Evolutionary conservation across 2,797 vertebrate genomes (phyloP), one percentile per base, ranked within the genome.

Genomic region (Crypturellus tataupa): DNA sequence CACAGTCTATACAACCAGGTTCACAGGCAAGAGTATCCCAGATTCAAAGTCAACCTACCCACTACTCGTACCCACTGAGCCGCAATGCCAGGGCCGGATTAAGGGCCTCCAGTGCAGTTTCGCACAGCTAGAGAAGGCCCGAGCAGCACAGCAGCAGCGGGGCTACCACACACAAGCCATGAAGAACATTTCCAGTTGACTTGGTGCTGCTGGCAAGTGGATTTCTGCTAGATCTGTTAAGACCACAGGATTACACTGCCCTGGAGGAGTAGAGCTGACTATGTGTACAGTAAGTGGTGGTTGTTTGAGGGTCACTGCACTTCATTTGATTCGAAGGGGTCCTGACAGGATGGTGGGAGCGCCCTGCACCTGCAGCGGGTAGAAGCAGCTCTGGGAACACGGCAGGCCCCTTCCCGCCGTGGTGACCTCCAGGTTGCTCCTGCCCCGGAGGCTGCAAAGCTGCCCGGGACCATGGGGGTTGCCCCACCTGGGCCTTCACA

Each of bases 91-190:
- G 53, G 5, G 9, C 53, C 16, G 10, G 29, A 53, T 18, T 31
- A 31, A 55, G 17, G 23, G 20, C 12, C 33, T 39, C 21, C 47
- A 24, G 47, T 9, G 47, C 47, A 47, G 21, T 47, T 47, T 23
- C 6, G 9, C 21, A 23, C 47, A 47, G 21, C 47, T 44, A 5
- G 37, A 42, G 42, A 47, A 76, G 25, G 67, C 1, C n/a, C 40
- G 13, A 31, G 21, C 12, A 5, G 5, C 23, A 0, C 6, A 17
- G 67, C 6, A 27, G 0, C 6, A 17, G 67, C 6, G 24, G 27
- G 8, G 13, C 8, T 21, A 6, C 56, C 18, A 47, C 46, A 15
- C 33, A 59, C n/a, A 8, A 12, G 16, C 42, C 19, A 2, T 6
- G 49, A 68, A 29, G 39, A 55, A 58, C 18, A 13, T 29, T 44